Evolutionary conservation across 2,797 vertebrate species (phyloP).

Genomic region (Sebastiscus albofasciatus): DNA sequence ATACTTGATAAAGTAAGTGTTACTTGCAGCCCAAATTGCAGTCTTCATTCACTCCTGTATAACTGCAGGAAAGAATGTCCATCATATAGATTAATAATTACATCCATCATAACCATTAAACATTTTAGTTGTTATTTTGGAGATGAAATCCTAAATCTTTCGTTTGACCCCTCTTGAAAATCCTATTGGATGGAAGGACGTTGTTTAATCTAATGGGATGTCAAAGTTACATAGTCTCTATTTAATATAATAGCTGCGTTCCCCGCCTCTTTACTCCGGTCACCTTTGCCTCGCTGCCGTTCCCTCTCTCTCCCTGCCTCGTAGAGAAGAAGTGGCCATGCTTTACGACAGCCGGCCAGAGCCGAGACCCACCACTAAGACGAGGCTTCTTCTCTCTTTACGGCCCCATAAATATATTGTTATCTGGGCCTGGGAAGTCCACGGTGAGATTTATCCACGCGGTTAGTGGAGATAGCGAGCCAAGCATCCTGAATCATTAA

Average conservation of each 20-base stretch:
- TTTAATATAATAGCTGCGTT: slow-evolving; percentile 61
- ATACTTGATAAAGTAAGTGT: not conserved
- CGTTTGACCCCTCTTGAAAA: slow-evolving; percentile 2
- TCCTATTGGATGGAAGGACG: not conserved
- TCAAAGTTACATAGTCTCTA: slow-evolving; percentile 49
- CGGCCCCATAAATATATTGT: slow-evolving; percentile 86
- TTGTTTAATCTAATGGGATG: slow-evolving; percentile 60
- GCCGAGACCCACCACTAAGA: slow-evolving; percentile 69
- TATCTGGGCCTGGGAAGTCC: slow-evolving; percentile 77
- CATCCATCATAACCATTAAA: not conserved
- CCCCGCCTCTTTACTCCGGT: slow-evolving; percentile 25
- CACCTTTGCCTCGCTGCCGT: slow-evolving; percentile 32
- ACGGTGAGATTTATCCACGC: slow-evolving; percentile 81
- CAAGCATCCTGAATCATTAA: slow-evolving; percentile 84
- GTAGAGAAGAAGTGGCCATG: slow-evolving; percentile 37
- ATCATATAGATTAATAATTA: not conserved
- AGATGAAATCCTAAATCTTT: not conserved
- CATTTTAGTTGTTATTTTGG: not conserved
- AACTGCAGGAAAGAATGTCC: not conserved
- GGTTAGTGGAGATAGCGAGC: slow-evolving; percentile 77
- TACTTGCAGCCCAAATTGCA: not conserved
- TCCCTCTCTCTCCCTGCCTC: slow-evolving; percentile 12
- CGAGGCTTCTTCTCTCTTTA: slow-evolving; percentile 73
- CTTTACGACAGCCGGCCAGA: slow-evolving; percentile 68
- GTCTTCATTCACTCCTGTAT: not conserved